phyloP scores from a whole-genome alignment of 2,888 invertebrate genomes.

The Drosophila kokeensis region DNA sequence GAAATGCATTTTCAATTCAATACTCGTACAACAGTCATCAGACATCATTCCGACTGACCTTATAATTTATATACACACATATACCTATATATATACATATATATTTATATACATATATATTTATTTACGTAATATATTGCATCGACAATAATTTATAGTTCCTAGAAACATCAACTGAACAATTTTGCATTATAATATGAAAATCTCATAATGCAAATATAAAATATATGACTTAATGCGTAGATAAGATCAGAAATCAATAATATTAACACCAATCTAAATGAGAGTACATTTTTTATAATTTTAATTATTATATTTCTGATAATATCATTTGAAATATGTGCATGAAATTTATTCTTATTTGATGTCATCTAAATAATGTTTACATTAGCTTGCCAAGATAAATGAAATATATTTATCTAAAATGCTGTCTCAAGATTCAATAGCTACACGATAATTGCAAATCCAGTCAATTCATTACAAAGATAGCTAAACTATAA shows the following conservation, averaged over 20 bases:
- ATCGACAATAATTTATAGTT: neutral
- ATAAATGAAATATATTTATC: neutral
- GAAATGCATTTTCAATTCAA: conserved; percentile 73
- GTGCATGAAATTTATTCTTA: neutral
- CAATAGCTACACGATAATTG: neutral
- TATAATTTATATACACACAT: conserved; percentile 11
- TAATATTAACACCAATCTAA: neutral
- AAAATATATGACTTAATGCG: neutral
- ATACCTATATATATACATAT: neutral
- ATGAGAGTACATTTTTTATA: neutral
- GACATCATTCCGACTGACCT: conserved; percentile 52
- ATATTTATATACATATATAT: neutral
- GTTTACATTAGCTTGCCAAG: neutral
- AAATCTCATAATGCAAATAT: neutral
- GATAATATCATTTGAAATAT: neutral
- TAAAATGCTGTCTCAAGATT: neutral
- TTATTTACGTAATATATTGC: neutral
- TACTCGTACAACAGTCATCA: conserved; percentile 32
- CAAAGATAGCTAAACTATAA: neutral
- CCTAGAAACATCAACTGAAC: neutral
- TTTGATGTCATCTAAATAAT: neutral
- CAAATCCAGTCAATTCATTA: neutral
- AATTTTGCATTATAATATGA: neutral
- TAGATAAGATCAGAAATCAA: neutral
- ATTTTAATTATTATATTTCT: neutral